These are phyloP conservation scores for Apeira syringaria DNA, from an alignment of 2,888 invertebrate species.

Conservation along the genomic window DNA sequence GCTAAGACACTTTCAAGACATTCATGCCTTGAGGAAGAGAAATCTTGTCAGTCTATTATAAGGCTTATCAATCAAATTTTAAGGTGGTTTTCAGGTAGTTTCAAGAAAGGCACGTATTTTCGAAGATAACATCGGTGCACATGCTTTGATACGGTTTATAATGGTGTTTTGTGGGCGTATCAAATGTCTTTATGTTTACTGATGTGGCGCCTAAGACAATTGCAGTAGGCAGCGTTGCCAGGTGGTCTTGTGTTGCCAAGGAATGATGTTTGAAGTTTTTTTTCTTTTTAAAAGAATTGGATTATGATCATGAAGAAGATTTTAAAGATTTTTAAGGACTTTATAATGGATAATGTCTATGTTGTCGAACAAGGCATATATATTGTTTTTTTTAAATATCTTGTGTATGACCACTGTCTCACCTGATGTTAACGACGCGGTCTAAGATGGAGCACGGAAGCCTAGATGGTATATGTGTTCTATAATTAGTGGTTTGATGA, in stretches of 20 bases:
- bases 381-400: too few relatives aligned
- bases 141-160: constrained; percentile 76
- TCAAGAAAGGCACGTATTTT: constrained; percentile 55
- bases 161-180: constrained; percentile 77
- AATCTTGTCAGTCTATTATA: constrained; percentile 10
- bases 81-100: constrained; percentile 11
- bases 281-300: too few relatives aligned
- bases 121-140: constrained; percentile 66
- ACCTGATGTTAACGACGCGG: too few relatives aligned
- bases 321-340: too few relatives aligned
- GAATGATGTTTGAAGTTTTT: too few relatives aligned
- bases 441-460: too few relatives aligned
- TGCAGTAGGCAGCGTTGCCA: constrained; percentile 20
- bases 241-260: constrained; percentile 35
- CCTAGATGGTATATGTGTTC: too few relatives aligned
- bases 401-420: too few relatives aligned
- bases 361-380: too few relatives aligned
- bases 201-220: constrained; percentile 64
- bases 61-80: not conserved
- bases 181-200: constrained; percentile 59
- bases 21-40: constrained; percentile 14
- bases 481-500: too few relatives aligned
- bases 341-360: too few relatives aligned
- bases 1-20: constrained; percentile 1
- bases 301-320: too few relatives aligned